Percentiles rank a stretch among this genome's conserved stretches.
phyloP scores from a whole-genome alignment of 1,140 invertebrate genomes.

The Trissolcus basalis region DNA sequence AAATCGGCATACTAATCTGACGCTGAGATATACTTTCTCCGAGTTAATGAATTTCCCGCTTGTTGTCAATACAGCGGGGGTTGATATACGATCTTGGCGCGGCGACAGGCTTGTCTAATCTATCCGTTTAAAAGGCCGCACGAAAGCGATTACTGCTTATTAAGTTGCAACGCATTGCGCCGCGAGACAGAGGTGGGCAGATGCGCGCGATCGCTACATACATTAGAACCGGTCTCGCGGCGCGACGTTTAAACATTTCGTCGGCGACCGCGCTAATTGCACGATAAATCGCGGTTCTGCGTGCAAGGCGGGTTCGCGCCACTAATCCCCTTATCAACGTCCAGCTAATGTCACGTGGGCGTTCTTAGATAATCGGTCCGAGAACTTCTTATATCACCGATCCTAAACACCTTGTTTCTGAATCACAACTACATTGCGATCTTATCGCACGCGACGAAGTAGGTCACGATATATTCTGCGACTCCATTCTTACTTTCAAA shows the following conservation, averaged over 20 bases:
- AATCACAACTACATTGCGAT: slow-evolving; percentile 30
- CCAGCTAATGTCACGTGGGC: slow-evolving; percentile 50
- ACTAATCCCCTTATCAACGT: slow-evolving; percentile 56
- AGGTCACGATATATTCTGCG: slow-evolving; percentile 37
- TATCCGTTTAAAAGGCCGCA: slow-evolving; percentile 50
- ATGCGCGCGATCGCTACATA: slow-evolving; percentile 47
- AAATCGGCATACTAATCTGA: no score
- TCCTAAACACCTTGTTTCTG: slow-evolving; percentile 47
- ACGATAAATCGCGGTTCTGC: slow-evolving; percentile 57
- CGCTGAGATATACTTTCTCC: no score
- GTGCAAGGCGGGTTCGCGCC: slow-evolving; percentile 44
- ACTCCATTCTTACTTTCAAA: slow-evolving; percentile 9
- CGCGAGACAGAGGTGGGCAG: slow-evolving; percentile 51
- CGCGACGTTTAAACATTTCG: slow-evolving; percentile 53
- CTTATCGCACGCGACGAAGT: slow-evolving; percentile 19
- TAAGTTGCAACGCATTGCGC: slow-evolving; percentile 54
- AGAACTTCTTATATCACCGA: slow-evolving; percentile 50
- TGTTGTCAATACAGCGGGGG: slow-evolving; percentile 34
- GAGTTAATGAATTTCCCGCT: slow-evolving; percentile 12
- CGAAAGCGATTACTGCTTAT: slow-evolving; percentile 54
- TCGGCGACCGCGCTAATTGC: slow-evolving; percentile 58
- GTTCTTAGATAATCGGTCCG: slow-evolving; percentile 40
- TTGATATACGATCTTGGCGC: slow-evolving; percentile 47
- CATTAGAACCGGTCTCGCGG: slow-evolving; percentile 58
- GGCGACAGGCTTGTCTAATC: slow-evolving; percentile 55